These are phyloP conservation scores for Thysanoteuthis rhombus DNA, from an alignment of 2,888 invertebrate species.

Conservation along the genomic window DNA sequence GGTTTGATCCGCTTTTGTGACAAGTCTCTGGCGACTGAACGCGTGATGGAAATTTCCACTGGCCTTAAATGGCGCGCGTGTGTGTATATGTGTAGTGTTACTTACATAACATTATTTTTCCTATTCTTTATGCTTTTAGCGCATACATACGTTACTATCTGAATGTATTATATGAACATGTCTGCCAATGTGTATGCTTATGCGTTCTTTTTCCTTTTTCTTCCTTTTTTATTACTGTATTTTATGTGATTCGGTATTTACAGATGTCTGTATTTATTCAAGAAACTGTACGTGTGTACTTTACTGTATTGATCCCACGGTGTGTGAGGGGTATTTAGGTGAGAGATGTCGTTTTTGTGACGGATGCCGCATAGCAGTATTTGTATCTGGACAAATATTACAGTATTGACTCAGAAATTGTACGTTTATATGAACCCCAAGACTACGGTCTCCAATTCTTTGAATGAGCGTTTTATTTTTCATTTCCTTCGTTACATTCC, in stretches of 20 bases:
- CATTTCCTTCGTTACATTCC: too few species aligned
- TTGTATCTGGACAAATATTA: background rate
- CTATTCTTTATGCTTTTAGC: background rate
- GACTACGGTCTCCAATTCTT: too few species aligned
- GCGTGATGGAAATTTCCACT: slow-evolving; percentile 12
- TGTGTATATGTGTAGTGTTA: background rate
- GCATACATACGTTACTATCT: background rate
- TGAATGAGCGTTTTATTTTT: too few species aligned
- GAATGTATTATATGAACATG: background rate
- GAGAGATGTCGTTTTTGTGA: background rate
- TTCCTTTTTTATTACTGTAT: background rate
- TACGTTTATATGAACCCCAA: too few species aligned
- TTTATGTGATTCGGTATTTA: background rate
- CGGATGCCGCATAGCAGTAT: background rate
- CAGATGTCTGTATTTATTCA: background rate
- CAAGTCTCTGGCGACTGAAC: background rate
- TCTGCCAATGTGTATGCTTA: background rate
- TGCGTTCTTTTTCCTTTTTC: background rate
- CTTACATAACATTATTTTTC: background rate
- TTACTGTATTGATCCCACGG: background rate
- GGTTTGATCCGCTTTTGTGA: slow-evolving; percentile 12
- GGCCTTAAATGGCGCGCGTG: background rate
- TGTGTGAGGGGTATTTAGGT: background rate
- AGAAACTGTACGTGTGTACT: background rate
- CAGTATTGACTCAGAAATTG: background rate